Base-by-base conservation (phyloP, 2,888 invertebrate species). In the Pollenia amentaria region DNA sequence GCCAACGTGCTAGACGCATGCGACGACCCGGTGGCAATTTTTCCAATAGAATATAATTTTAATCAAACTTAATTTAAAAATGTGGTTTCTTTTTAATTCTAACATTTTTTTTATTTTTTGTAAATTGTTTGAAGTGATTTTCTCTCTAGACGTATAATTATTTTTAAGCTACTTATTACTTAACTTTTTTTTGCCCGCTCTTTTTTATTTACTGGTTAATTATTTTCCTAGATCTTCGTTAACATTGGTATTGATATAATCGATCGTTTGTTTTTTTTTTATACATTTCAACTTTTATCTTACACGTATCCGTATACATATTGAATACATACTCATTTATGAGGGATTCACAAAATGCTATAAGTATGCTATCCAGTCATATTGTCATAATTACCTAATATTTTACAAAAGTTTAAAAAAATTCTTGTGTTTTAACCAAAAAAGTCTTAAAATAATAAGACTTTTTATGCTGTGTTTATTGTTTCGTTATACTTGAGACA, bases 1-100 rank as follows among this genome's bases (percentile, higher is more conserved):
- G 89, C 64, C 93, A 89, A 88, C 91, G 93, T 48, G 92, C 91
- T 14, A 90, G 93, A 55, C 92, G 93, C 0, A 92, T 93, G 90
- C 90, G 93, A 38, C 92, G 93, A 48, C 93, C 93, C 21, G 85
- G 75, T 51, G 60, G 77, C 80, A 87, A 73, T 18, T 87, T 87
- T 78, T 84, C 87, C 18, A 88, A 86, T 84, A 83, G 79, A 85
- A 83, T 78, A 78, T 87, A 88, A 85, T 73, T 81, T 60, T 46
- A 60, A 51, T 73, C 12, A 73, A 53, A 73, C 40, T 67, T 51
- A 60, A 73, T 67, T 18, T 72, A 46, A 69, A 53, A 10, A 53
- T 72, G 18, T n/a, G 29, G 16, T 53, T 55, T 76, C 51, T 72
- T 18, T 14, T 46, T 67, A 40, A 64, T 51, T 62, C 46, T 18